These are phyloP conservation scores for Flexamia atlantica DNA, from an alignment of 2,888 invertebrate species.

Conservation along the genomic window DNA sequence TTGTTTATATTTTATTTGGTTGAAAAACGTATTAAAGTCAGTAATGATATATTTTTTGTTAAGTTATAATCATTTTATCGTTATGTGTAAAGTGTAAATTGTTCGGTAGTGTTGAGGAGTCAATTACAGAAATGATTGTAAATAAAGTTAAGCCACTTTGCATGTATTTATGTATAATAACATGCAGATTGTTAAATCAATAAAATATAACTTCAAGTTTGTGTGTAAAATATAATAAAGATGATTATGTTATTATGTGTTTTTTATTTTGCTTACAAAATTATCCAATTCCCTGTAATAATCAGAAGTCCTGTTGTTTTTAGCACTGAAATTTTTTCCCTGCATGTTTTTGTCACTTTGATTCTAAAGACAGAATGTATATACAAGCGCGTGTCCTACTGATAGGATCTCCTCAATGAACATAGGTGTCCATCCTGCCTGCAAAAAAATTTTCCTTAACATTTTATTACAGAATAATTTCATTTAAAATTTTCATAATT, in stretches of 20 bases:
- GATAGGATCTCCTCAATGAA: too few species aligned
- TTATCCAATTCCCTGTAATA: too few species aligned
- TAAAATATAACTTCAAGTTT: conserved; percentile 32
- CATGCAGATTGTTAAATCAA: conserved; percentile 49
- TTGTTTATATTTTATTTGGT: conserved; percentile 57
- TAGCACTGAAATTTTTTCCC: too few species aligned
- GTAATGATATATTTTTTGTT: conserved; percentile 54
- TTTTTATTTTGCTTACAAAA: too few species aligned
- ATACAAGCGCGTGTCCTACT: too few species aligned
- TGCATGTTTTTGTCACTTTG: too few species aligned
- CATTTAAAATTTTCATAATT: too few species aligned
- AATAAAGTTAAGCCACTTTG: conserved; percentile 11
- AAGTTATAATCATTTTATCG: conserved; percentile 58
- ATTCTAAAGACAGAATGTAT: too few species aligned
- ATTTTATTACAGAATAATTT: too few species aligned
- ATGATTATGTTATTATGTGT: conserved; percentile 12
- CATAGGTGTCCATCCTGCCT: too few species aligned
- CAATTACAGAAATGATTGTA: conserved; percentile 48
- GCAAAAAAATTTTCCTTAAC: too few species aligned
- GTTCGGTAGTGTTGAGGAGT: conserved; percentile 54
- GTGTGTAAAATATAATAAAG: conserved; percentile 54
- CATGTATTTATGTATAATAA: conserved; percentile 59
- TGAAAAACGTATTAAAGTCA: conserved; percentile 30
- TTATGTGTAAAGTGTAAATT: conserved; percentile 63
- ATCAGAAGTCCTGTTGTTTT: too few species aligned